Base-by-base conservation (phyloP, 1,140 invertebrate species). In the Hylaeus volcanicus region DNA sequence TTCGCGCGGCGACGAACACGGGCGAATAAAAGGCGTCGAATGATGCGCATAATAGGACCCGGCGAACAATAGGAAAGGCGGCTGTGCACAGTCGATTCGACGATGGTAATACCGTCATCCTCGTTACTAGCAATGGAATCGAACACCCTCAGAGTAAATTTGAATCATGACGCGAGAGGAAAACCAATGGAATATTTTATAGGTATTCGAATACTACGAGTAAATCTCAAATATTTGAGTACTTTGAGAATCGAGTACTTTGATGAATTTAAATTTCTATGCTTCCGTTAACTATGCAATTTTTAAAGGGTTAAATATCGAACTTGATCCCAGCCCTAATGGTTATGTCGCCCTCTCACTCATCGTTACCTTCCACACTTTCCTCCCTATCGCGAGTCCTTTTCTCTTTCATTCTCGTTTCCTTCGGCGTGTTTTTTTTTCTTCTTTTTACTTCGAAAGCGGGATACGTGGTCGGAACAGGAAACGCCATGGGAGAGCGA, bases 401-500 rank as follows among this genome's bases (percentile, higher is more conserved):
- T 63, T 61, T 41, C n/a, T 15, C 53, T 41, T 48, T 75, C 45
- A 8, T 64, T 43, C 51, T 12, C 45, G 2, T 72, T 26, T 75
- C 53, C 56, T 71, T 69, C 74, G 60, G 58, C 81, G 84, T 65
- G 70, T 74, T 61, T 85, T 51, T 51, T 51, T 51, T 3, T 5
- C 2, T 48, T 3, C 5, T 82, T 85, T 82, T 85, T 81, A 84
- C 86, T 87, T 85, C 73, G 78, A 84, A 88, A 89, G 86, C 86
- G 79, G 69, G 77, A 88, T 82, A 86, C 84, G 83, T 77, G 80
- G 86, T 83, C 86, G 88, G 87, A 89, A 90, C 90, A 91, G 91
- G 91, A 92, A 91, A 90, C 88, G 89, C 87, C 86, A 91, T 91
- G 90, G 90, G 90, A 91, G 88, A 89, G 88, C 85, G 86, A 91